Base-by-base conservation (phyloP, 2,797 vertebrate species). In the Trichosurus vulpecula region DNA sequence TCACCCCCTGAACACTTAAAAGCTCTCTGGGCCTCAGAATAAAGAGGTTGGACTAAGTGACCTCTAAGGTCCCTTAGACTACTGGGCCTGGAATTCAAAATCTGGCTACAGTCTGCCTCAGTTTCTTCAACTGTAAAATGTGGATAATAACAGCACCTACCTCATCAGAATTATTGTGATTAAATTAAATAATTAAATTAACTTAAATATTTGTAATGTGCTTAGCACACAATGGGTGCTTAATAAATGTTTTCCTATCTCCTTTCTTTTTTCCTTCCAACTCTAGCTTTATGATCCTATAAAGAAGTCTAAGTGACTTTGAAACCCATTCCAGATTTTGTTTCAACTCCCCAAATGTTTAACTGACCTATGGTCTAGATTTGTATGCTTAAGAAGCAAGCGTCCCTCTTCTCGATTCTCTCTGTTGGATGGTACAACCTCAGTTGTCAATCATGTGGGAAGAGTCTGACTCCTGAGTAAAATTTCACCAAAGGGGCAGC, bases 401-500 rank as follows among this genome's bases (percentile, higher is more conserved):
- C 29, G 27, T 27, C 74, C 74, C 41, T 87, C 41, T 87, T 87
- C 41, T 87, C 11, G 8, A 87, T 51, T 51, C 74, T 10, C 3
- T 81, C n/a, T 41, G 16, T 51, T 87, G 41, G 25, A 87, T 87
- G 41, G 74, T 25, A 87, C 25, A 41, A 81, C 6, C 41, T 47
- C 74, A 81, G 74, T 41, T 81, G n/a, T 47, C 74, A 47, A 22
- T 81, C n/a, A 81, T 25, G 74, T 4, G 10, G 22, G 19, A 51
- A 87, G 41, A 41, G 8, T 81, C 3, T 51, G 41, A 87, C 1
- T 87, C 41, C 6, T 31, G 13, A 90, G 22, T 56, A 19, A 94
- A 93, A 56, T 87, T 90, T 90, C 55, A 92, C 55, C 54, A 41
- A 93, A 96, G 95, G 16, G 30, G 19, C 87, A 90, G 91, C 16